Evolutionary conservation across 2,113 vertebrate genomes (phyloP).

Genomic region (Nestor notabilis): DNA sequence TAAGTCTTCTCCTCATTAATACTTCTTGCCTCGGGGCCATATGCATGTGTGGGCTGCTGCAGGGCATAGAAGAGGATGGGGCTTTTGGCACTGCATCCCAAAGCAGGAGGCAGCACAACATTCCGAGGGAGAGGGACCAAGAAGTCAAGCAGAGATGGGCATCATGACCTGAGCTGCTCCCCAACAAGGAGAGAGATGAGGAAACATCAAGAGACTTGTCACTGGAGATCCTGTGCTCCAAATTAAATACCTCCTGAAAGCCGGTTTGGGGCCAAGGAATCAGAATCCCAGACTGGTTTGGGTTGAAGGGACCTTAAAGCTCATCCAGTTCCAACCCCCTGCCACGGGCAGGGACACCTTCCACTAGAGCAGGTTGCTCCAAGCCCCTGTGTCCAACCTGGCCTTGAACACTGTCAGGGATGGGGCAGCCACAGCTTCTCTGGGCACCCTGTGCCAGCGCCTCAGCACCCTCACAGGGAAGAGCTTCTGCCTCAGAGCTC

Average conservation of each 20-base stretch:
- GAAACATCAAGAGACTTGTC: not conserved
- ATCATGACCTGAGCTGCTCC: not conserved
- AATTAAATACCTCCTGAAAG: not conserved
- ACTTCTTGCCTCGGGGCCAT: not conserved
- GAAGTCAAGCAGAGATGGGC: not conserved
- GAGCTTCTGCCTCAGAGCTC: too few species aligned
- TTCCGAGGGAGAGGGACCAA: not conserved
- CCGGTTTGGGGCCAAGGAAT: not conserved
- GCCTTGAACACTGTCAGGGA: too few species aligned
- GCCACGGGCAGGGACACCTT: rapidly evolving
- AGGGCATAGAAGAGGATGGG: rapidly evolving
- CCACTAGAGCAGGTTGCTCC: too few species aligned
- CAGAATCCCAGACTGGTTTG: too few species aligned
- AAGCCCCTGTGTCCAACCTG: too few species aligned
- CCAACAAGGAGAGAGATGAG: not conserved
- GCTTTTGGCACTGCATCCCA: rapidly evolving
- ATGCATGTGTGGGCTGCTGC: rapidly evolving
- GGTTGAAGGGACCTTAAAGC: too few species aligned
- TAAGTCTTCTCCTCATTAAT: conserved; percentile 17
- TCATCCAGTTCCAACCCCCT: too few species aligned
- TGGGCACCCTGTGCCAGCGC: too few species aligned
- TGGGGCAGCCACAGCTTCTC: too few species aligned
- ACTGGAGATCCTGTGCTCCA: not conserved
- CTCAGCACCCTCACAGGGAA: too few species aligned
- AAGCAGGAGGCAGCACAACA: not conserved